Evolutionary conservation across 1,140 invertebrate species (phyloP).

Genomic region (Tetramorium simillimum): DNA sequence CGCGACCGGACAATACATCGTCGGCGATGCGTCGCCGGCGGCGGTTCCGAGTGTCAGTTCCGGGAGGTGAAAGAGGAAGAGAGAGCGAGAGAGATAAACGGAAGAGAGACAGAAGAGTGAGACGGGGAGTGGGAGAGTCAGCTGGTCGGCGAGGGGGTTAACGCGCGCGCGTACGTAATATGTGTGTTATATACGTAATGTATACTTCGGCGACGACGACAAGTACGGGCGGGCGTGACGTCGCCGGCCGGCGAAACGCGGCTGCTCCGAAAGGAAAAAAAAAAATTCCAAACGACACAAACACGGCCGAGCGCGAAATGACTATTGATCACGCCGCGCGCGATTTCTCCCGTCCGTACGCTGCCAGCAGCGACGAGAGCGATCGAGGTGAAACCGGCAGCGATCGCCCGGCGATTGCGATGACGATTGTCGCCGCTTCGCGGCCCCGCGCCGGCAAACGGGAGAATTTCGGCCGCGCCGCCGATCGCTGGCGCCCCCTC

Average conservation of each 20-base stretch:
- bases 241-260: constrained; percentile 13
- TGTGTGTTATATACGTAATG: constrained; percentile 1
- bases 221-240: not conserved
- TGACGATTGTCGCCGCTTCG: constrained; percentile 57
- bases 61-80: constrained; percentile 10
- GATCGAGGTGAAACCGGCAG: constrained; percentile 69
- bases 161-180: constrained; percentile 35
- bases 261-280: no score
- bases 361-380: constrained; percentile 78
- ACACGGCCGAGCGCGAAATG: not conserved
- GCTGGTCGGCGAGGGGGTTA: constrained; percentile 56
- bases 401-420: constrained; percentile 62
- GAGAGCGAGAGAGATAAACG: not conserved
- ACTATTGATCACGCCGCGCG: not conserved
- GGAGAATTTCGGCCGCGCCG: constrained; percentile 59
- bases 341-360: constrained; percentile 71
- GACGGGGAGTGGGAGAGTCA: constrained; percentile 29
- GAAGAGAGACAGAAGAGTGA: not conserved
- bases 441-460: constrained; percentile 60
- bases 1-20: constrained; percentile 52
- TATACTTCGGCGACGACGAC: not conserved
- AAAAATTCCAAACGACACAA: not conserved
- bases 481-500: constrained; percentile 58
- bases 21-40: constrained; percentile 48
- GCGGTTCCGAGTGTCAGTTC: constrained; percentile 53